Base-by-base conservation (phyloP, 2,113 vertebrate species). In the Caretta caretta region DNA sequence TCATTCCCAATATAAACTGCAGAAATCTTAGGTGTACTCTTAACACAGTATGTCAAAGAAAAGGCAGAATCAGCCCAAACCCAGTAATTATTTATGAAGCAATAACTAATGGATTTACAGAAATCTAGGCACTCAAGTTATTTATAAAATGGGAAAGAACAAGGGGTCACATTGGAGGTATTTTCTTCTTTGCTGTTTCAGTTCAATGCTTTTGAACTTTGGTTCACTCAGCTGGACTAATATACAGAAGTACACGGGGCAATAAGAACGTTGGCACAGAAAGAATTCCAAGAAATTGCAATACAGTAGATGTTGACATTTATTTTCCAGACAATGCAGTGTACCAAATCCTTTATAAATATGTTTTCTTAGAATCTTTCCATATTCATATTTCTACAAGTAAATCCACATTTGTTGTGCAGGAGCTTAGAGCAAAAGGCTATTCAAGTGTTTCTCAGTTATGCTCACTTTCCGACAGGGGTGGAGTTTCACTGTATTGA, bases 201-300 rank as follows among this genome's bases (percentile, higher is more conserved):
- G 59, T 93, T 93, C 81, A 94, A 19, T 62, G n/a, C 62, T 93
- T 95, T 69, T 80, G 85, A 96, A 94, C 89, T 93, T 87, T 87
- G 92, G 46, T 79, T 94, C 65, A 14, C 82, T 95, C 81, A 84
- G 76, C 48, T 92, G 89, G 57, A 42, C 84, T 86, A n/a, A 53
- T 0, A 1, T 54, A 35, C 38, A 62, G 83, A 72, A 83, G 62
- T 42, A 42, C 59, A 22, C 0, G 1, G 82, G 13, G 13, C 50
- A 50, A 19, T 0, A 12, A 76, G 16, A 14, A 8, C n/a, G 38
- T 54, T 72, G 31, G 5, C 25, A 51, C 25, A 62, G 27, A 75
- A 84, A 1, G 1, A 87, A 82, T 91, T 95, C 83, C n/a, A 46
- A 97, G 93, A 80, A 95, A 85, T 76, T 87, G 65, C 90, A 80